These are phyloP conservation scores for Cherax destructor DNA, from an alignment of 1,140 invertebrate genomes.

Conservation along the genomic window DNA sequence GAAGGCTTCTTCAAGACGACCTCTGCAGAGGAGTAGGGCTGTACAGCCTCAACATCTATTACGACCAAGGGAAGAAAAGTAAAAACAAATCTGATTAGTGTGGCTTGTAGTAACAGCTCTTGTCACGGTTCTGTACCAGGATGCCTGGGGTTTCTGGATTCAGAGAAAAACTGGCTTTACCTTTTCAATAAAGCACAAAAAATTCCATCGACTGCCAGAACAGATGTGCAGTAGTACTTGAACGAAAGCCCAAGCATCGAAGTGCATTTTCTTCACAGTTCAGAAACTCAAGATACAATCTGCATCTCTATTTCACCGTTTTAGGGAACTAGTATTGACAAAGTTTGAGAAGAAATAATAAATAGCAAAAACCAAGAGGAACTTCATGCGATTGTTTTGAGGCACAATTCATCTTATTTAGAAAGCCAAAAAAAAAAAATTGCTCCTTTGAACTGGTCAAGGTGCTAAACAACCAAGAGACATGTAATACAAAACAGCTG, in stretches of 20 bases:
- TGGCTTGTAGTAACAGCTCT: constrained; percentile 54
- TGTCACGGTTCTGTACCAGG: constrained; percentile 62
- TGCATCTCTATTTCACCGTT: constrained; percentile 64
- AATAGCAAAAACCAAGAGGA: constrained; percentile 45
- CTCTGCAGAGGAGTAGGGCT: constrained; percentile 68
- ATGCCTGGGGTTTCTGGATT: constrained; percentile 59
- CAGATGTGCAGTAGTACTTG: background rate
- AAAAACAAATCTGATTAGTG: constrained; percentile 71
- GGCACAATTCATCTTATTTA: constrained; percentile 17
- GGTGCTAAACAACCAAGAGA: constrained; percentile 44
- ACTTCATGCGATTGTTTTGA: constrained; percentile 36
- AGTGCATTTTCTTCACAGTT: constrained; percentile 64
- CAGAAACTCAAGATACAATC: constrained; percentile 69
- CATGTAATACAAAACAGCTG: constrained; percentile 53
- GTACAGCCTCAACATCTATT: constrained; percentile 72
- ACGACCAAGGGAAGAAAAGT: constrained; percentile 71
- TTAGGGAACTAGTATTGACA: constrained; percentile 47
- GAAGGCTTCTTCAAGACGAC: constrained; percentile 53
- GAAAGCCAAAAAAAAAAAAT: constrained; percentile 19
- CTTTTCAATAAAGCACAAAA: background rate
- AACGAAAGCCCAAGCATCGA: constrained; percentile 64
- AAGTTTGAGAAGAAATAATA: constrained; percentile 63
- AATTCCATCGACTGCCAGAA: background rate
- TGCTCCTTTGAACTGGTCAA: constrained; percentile 22
- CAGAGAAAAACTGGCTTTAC: background rate